Conservation (phyloP, 1,140 invertebrate species). For the Lordiphosa mommai region DNA sequence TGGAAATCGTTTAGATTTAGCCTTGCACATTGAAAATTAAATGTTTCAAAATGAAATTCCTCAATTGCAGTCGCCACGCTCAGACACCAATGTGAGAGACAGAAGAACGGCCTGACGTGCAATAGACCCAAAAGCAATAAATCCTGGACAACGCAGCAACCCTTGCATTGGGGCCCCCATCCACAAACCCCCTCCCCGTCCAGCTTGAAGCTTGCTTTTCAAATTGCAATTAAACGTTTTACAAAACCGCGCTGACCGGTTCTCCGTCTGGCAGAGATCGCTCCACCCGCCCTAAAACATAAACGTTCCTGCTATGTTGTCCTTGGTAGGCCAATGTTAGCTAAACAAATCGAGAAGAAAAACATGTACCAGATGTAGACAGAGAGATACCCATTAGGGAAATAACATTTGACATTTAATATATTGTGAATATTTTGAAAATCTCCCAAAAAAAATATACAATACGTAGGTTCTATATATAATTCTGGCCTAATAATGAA, state of each 20-base stretch:
- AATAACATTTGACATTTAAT: too few relatives aligned
- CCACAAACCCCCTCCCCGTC: neutral
- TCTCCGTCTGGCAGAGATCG: constrained; percentile 36
- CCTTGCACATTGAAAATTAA: constrained; percentile 69
- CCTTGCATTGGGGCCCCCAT: constrained; percentile 31
- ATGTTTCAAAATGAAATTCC: constrained; percentile 78
- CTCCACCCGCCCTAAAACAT: constrained; percentile 10
- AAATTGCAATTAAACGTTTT: constrained; percentile 78
- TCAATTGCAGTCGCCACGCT: constrained; percentile 72
- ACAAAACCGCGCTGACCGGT: constrained; percentile 72
- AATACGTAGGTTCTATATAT: too few relatives aligned
- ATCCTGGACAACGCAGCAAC: constrained; percentile 56
- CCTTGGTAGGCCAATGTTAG: constrained; percentile 52
- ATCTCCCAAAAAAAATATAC: too few relatives aligned
- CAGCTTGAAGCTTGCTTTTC: constrained; percentile 56
- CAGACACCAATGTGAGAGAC: constrained; percentile 33
- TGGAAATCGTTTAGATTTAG: constrained; percentile 29
- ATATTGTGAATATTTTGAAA: too few relatives aligned
- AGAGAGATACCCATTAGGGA: constrained; percentile 10
- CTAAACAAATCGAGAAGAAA: constrained; percentile 42
- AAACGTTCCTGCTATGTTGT: neutral
- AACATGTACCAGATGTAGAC: neutral
- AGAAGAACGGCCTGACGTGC: constrained; percentile 9
- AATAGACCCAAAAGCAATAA: constrained; percentile 74
- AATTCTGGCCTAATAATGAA: too few relatives aligned